These are phyloP conservation scores for Carollia perspicillata DNA, from an alignment of 2,113 vertebrate genomes.

Conservation along the genomic window DNA sequence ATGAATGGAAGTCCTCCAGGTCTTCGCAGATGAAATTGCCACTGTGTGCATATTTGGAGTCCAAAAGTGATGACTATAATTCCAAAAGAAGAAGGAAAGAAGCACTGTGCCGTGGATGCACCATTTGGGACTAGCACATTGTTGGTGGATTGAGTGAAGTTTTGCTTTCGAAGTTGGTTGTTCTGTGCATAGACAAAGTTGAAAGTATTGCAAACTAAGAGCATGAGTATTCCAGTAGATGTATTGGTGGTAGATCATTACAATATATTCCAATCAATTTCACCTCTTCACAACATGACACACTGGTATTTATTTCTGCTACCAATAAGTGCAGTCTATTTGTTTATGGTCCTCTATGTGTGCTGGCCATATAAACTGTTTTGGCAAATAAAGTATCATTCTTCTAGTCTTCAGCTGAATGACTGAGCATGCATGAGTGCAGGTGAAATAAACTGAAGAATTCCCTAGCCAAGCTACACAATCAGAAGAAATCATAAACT, in stretches of 20 bases:
- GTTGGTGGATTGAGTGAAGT: neutral
- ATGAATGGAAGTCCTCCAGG: constrained; percentile 80
- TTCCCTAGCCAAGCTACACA: fast-evolving
- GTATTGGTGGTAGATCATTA: neutral
- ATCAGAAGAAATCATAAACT: neutral
- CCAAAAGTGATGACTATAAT: constrained; percentile 78
- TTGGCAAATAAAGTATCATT: neutral
- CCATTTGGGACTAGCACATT: constrained; percentile 69
- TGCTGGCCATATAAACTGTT: neutral
- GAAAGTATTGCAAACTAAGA: neutral
- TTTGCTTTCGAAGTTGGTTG: neutral
- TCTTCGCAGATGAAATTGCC: constrained; percentile 79
- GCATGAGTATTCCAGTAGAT: neutral
- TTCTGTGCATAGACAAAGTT: neutral
- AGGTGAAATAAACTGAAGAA: neutral
- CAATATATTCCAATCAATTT: neutral
- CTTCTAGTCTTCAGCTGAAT: neutral
- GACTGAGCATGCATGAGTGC: neutral
- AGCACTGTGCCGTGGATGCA: constrained; percentile 65
- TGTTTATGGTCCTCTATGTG: neutral
- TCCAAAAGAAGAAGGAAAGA: constrained; percentile 62
- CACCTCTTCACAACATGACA: neutral
- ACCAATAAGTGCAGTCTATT: neutral
- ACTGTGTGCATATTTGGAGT: constrained; percentile 80
- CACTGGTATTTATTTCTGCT: neutral